Conservation (phyloP, 2,797 vertebrate genomes). For the Cyprinella venusta region DNA sequence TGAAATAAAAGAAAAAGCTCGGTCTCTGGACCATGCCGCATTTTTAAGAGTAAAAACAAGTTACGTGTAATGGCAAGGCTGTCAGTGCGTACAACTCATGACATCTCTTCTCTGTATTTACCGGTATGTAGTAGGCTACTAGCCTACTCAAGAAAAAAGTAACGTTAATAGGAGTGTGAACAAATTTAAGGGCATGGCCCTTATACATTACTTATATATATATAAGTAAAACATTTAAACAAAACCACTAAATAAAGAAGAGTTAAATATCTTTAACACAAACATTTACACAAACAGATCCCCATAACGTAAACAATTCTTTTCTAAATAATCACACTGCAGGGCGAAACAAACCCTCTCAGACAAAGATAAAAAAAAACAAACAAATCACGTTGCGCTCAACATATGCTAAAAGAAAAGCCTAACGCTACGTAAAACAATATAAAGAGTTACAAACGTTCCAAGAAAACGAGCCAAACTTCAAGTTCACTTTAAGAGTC, state of each 20-base stretch:
- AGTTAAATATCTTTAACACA: slow-evolving; percentile 1
- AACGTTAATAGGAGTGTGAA: not conserved
- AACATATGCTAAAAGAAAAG: not conserved
- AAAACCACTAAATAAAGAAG: not conserved
- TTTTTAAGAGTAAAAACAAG: not conserved
- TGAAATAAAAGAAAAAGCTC: not conserved
- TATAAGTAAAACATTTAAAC: not conserved
- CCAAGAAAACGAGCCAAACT: not conserved
- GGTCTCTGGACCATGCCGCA: not conserved
- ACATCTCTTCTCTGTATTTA: not conserved
- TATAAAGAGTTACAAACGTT: not conserved
- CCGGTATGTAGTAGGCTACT: no score
- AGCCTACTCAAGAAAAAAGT: no score
- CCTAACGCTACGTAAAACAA: not conserved
- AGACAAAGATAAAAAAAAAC: not conserved
- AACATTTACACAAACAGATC: not conserved
- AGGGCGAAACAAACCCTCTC: not conserved
- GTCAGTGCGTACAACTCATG: not conserved
- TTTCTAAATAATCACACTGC: not conserved
- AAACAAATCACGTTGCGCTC: not conserved
- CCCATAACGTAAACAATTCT: not conserved
- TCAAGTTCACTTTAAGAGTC: not conserved
- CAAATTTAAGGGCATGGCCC: not conserved
- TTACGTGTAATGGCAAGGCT: not conserved
- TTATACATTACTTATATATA: no score